phyloP scores from a whole-genome alignment of 2,113 vertebrate genomes.

The Atherinomorus stipes region DNA sequence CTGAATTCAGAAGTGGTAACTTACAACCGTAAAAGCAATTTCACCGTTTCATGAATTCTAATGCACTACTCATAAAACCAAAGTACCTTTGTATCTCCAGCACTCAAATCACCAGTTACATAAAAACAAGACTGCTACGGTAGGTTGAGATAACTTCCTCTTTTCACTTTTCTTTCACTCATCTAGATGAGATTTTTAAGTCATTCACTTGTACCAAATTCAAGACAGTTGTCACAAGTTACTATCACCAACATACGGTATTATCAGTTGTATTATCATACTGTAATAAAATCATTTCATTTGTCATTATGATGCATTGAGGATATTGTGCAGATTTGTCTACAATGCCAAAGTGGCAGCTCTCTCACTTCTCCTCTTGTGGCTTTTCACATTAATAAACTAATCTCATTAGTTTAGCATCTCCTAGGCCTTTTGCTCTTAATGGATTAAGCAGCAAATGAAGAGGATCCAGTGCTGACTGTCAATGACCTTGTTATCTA shows the following conservation, averaged over 20 bases:
- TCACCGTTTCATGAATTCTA: conserved; percentile 31
- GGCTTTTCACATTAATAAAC: conserved; percentile 2
- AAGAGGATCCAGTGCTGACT: conserved; percentile 5
- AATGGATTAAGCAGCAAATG: conserved; percentile 20
- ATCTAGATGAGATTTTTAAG: not conserved
- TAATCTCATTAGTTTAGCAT: conserved; percentile 14
- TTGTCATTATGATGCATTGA: too few species aligned
- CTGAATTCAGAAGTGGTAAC: conserved; percentile 18
- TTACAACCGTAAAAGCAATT: conserved; percentile 45
- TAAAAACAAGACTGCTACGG: not conserved
- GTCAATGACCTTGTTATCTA: conserved; percentile 36
- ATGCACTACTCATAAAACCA: conserved; percentile 17
- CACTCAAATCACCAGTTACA: not conserved
- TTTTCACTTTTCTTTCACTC: not conserved
- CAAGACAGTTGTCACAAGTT: not conserved
- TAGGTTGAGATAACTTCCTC: conserved; percentile 1
- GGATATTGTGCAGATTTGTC: not conserved
- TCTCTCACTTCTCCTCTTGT: not conserved
- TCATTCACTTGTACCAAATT: not conserved
- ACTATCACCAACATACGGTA: too few species aligned
- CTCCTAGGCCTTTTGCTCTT: not conserved
- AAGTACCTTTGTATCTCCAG: not conserved
- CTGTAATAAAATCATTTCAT: too few species aligned
- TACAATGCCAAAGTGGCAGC: not conserved
- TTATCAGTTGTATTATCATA: too few species aligned